Evolutionary conservation across 2,113 vertebrate genomes (phyloP).

Genomic region (Protobothrops flavoviridis): DNA sequence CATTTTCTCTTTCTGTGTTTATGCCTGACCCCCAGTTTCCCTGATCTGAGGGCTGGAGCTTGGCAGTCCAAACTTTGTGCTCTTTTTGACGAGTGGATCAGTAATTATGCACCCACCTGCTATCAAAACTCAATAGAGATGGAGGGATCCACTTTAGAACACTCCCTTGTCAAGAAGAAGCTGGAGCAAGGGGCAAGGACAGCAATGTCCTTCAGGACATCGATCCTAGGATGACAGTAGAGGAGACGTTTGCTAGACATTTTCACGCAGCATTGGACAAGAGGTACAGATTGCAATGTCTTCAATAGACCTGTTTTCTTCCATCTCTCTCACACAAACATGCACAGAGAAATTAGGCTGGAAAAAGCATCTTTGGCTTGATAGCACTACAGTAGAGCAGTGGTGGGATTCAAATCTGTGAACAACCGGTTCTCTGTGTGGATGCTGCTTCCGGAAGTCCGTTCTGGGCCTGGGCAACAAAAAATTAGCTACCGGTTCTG

Average conservation of each 20-base stretch:
- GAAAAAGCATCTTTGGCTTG: background rate
- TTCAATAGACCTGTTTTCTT: background rate
- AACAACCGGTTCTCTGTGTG: no score
- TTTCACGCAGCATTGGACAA: background rate
- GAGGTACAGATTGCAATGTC: background rate
- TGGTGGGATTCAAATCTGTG: no score
- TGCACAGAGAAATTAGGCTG: background rate
- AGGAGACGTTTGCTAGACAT: background rate
- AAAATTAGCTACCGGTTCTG: no score
- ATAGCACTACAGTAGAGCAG: background rate
- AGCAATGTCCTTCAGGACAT: no score
- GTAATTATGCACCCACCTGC: background rate
- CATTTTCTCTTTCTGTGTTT: background rate
- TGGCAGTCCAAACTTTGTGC: slow-evolving; percentile 10
- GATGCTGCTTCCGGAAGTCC: no score
- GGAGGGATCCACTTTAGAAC: background rate
- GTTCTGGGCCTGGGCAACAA: no score
- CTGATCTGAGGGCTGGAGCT: slow-evolving; percentile 1
- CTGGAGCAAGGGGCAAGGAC: background rate
- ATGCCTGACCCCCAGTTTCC: background rate
- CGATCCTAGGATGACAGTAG: background rate
- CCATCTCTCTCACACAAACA: background rate
- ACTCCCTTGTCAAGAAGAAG: background rate
- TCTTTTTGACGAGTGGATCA: background rate
- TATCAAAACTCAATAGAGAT: background rate